phyloP scores from a whole-genome alignment of 2,888 invertebrate species.

The Liposcelis brunnea region DNA sequence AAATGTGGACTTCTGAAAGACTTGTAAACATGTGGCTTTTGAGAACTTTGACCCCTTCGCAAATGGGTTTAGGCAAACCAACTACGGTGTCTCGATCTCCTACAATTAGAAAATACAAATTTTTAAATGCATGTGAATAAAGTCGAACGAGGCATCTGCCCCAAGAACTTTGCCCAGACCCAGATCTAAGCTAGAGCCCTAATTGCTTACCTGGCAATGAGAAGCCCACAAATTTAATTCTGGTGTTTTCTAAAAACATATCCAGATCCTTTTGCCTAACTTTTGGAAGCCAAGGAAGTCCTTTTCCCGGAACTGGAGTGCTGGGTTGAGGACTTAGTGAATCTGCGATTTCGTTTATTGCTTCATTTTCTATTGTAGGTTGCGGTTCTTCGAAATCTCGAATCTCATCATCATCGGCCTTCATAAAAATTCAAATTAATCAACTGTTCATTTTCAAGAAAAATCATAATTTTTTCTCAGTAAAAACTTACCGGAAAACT shows the following conservation, averaged over 20 bases:
- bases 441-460: too few relatives aligned
- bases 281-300: constrained; percentile 92
- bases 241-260: constrained; percentile 73
- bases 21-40: constrained; percentile 87
- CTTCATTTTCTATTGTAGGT: constrained; percentile 24
- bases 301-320: constrained; percentile 30
- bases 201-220: constrained; percentile 39
- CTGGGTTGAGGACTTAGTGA: constrained; percentile 35
- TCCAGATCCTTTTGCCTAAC: constrained; percentile 88
- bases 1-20: constrained; percentile 78
- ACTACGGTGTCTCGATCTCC: constrained; percentile 78
- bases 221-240: constrained; percentile 93
- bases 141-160: too few relatives aligned
- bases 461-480: too few relatives aligned
- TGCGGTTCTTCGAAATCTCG: constrained; percentile 22
- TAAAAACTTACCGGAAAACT: too few relatives aligned
- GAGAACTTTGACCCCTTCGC: constrained; percentile 83
- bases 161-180: too few relatives aligned
- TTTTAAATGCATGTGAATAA: too few relatives aligned
- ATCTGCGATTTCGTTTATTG: constrained; percentile 27
- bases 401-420: constrained; percentile 22
- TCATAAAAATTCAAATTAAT: too few relatives aligned
- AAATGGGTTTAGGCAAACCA: constrained; percentile 91
- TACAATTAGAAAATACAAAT: constrained; percentile 19
- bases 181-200: too few relatives aligned